A percentile compares a stretch with the other conserved stretches of the same genome.
These are phyloP conservation scores for Otolemur garnettii DNA, from an alignment of 2,113 vertebrate genomes.

Conservation along the genomic window DNA sequence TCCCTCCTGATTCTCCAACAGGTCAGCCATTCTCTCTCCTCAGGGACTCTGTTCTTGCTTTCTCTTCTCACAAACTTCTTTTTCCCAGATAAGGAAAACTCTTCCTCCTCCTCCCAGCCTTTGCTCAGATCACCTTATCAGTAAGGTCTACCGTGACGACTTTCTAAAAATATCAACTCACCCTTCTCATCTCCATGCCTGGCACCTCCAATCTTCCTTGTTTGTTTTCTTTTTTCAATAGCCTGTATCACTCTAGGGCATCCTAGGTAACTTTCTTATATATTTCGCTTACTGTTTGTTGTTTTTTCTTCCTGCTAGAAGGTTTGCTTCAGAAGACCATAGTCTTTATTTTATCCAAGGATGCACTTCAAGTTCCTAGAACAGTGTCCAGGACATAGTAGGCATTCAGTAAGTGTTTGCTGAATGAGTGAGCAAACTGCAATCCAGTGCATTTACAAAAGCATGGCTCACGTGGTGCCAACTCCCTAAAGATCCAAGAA, in stretches of 20 bases:
- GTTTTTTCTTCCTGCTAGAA: background rate
- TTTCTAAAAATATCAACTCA: background rate
- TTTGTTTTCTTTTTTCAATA: background rate
- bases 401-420: background rate
- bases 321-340: background rate
- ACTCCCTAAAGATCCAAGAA: background rate
- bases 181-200: background rate
- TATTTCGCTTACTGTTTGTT: background rate
- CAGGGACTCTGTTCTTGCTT: background rate
- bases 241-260: background rate
- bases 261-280: background rate
- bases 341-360: background rate
- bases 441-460: background rate
- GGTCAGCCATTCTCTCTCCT: background rate
- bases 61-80: background rate
- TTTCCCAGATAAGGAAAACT: background rate
- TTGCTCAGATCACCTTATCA: background rate
- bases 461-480: background rate
- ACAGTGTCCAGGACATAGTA: background rate
- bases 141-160: background rate
- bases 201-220: background rate
- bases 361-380: background rate
- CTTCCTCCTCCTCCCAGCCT: conserved; percentile 9
- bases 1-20: background rate
- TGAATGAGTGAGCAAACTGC: background rate